Evolutionary conservation across 2,888 invertebrate genomes (phyloP), one percentile per base, ranked within the genome.

Genomic region (Drosophila acutilabella): DNA sequence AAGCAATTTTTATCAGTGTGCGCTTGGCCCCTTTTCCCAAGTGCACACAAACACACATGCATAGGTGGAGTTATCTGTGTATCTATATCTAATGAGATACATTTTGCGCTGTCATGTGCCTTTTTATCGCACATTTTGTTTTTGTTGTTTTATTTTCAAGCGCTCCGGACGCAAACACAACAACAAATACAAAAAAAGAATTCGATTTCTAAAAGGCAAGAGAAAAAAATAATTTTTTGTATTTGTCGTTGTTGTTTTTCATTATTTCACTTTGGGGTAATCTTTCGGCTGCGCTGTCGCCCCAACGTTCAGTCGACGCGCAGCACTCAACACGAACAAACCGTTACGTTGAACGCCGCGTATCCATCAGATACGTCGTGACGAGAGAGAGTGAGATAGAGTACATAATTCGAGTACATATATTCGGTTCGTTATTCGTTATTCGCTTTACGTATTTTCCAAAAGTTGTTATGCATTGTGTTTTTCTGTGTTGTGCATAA

Each of bases 261-360:
- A 66, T 45, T 65, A 51, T 75, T 72, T 58, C 71, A 67, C 83
- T 82, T 73, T 68, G 57, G 78, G 68, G 64, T 70, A 60, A 86
- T 71, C 62, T 77, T 75, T 80, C 69, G 70, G 81, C 64, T 80
- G 78, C 65, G 74, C 64, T 62, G 67, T 61, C 40, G 48, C 57
- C 67, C 47, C 56, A 65, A 70, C 70, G 52, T 79, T 81, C 77
- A 87, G 89, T 87, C 86, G 89, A 89, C 89, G 88, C 89, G 89
- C 76, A 89, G 86, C 88, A 83, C 81, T 87, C 85, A 86, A 81
- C 88, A 76, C 89, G 85, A 88, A 75, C 86, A 82, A 62, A 80
- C 64, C 86, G 87, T 75, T 73, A 73, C 67, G 77, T 36, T 36
- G 36, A 13, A 13, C 11, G 36, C 36, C 83, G 77, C 79, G 89